phyloP scores from a whole-genome alignment of 2,888 invertebrate genomes.

The Xanthorhoe spadicearia region DNA sequence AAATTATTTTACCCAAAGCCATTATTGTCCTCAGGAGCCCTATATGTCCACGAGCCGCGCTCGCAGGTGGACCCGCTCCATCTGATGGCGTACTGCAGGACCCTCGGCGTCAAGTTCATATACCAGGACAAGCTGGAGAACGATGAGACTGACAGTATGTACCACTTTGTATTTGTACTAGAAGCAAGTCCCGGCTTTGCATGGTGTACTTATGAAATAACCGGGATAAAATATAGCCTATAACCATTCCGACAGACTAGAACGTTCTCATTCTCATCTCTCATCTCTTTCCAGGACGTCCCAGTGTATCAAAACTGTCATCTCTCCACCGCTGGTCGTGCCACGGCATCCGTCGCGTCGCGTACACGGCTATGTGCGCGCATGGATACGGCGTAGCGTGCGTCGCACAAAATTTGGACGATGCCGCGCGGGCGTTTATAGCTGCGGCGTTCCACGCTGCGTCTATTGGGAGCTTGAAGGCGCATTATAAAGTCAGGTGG shows the following conservation, averaged over 20 bases:
- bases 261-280: constrained; percentile 1
- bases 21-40: constrained; percentile 64
- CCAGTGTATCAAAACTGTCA: constrained; percentile 50
- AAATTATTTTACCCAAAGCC: too few species aligned
- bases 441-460: constrained; percentile 93
- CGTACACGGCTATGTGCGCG: constrained; percentile 90
- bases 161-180: not conserved
- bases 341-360: constrained; percentile 88
- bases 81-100: constrained; percentile 90
- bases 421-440: constrained; percentile 73
- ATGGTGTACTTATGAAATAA: too few species aligned
- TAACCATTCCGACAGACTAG: too few species aligned
- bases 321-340: constrained; percentile 87
- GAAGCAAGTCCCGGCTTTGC: too few species aligned
- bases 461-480: constrained; percentile 91
- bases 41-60: constrained; percentile 85
- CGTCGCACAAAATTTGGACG: constrained; percentile 93
- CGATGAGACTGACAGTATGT: constrained; percentile 64
- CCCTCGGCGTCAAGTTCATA: constrained; percentile 90
- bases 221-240: too few species aligned
- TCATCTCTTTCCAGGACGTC: constrained; percentile 45
- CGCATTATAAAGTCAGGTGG: constrained; percentile 90
- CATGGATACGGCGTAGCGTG: constrained; percentile 95
- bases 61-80: constrained; percentile 90
- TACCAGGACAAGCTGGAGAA: constrained; percentile 88